Percentiles rank a stretch among this genome's conserved stretches.
phyloP scores from a whole-genome alignment of 2,888 invertebrate species.

The Clistopyga incitator region DNA sequence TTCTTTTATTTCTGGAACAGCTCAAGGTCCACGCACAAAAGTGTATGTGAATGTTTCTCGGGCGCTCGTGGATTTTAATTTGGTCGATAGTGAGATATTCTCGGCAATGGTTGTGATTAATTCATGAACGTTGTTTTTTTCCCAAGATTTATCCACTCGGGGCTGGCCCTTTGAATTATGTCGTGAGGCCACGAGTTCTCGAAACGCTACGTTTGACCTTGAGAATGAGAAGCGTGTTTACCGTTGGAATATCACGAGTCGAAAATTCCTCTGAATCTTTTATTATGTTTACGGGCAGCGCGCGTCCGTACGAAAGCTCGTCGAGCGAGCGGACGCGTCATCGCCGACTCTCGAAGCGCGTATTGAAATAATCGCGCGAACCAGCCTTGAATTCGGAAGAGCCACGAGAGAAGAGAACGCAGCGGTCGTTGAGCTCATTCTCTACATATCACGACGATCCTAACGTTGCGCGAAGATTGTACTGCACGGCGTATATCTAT shows the following conservation, averaged over 20 bases:
- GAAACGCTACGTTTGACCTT: conserved; percentile 15
- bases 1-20: conserved; percentile 1
- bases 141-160: background rate
- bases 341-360: background rate
- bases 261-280: conserved; percentile 9
- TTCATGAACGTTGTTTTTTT: conserved; percentile 29
- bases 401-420: conserved; percentile 15
- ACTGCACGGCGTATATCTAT: background rate
- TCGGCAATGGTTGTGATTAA: conserved; percentile 11
- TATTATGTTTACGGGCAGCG: conserved; percentile 7
- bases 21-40: conserved; percentile 17
- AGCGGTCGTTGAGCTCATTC: conserved; percentile 60
- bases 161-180: conserved; percentile 10
- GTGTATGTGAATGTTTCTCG: background rate
- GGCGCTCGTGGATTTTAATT: conserved; percentile 9
- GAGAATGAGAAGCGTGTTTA: conserved; percentile 27
- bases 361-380: background rate
- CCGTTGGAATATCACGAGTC: conserved; percentile 41
- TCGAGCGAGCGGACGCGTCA: background rate
- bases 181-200: conserved; percentile 3
- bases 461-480: conserved; percentile 17
- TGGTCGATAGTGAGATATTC: conserved; percentile 2
- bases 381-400: conserved; percentile 62
- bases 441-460: conserved; percentile 41
- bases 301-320: conserved; percentile 18